Conservation (phyloP, 2,888 invertebrate species). For the Malacosoma neustria region DNA sequence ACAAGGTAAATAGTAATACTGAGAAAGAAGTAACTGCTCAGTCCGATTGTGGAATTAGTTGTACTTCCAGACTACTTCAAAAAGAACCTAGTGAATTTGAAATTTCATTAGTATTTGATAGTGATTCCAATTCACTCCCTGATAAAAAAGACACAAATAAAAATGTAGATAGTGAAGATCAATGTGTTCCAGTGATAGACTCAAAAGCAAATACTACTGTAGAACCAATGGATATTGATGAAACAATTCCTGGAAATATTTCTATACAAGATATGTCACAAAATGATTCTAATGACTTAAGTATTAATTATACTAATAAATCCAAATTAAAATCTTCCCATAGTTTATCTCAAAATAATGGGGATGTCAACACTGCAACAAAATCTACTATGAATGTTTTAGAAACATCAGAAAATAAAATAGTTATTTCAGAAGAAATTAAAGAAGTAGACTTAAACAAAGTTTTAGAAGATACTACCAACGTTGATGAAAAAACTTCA, state of each 20-base stretch:
- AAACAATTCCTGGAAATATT: constrained; percentile 45
- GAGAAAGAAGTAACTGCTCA: neutral
- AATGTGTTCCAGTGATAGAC: constrained; percentile 51
- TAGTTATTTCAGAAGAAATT: constrained; percentile 7
- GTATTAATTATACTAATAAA: neutral
- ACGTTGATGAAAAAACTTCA: constrained; percentile 7
- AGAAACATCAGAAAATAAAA: constrained; percentile 4
- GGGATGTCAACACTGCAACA: neutral
- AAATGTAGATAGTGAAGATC: constrained; percentile 34
- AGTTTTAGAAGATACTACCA: constrained; percentile 6
- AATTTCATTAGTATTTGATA: constrained; percentile 33
- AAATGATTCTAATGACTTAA: constrained; percentile 6
- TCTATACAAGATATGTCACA: constrained; percentile 24
- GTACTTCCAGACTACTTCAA: constrained; percentile 29
- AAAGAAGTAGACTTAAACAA: no score
- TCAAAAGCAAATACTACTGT: constrained; percentile 28
- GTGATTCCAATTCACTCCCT: constrained; percentile 37
- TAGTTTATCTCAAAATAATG: neutral
- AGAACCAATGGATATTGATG: constrained; percentile 68
- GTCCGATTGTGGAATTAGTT: constrained; percentile 1
- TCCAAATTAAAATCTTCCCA: neutral
- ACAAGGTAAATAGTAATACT: neutral
- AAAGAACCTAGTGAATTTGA: constrained; percentile 28
- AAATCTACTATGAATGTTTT: neutral
- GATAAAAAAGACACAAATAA: constrained; percentile 17